Base-by-base conservation (phyloP, 2,797 vertebrate species). In the Masticophis lateralis region DNA sequence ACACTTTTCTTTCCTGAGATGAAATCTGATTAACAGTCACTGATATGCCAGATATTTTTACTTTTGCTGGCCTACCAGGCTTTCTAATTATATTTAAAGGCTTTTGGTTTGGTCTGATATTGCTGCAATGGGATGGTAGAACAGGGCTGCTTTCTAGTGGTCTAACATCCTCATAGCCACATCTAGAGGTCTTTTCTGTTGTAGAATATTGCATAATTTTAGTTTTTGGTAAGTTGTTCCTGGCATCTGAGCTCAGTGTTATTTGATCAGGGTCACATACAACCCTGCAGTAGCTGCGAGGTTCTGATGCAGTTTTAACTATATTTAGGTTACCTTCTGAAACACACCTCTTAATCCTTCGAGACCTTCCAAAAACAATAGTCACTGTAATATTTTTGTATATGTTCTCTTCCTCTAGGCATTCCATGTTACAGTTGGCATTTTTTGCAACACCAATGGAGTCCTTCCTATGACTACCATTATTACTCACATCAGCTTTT, bases 31-130 rank as follows among this genome's bases (percentile, higher is more conserved):
- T 98, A 95, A 99, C 97, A 56, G 99, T 99, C 93, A 99, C 98
- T 43, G 98, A 99, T 96, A 99, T 99, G 93, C 99, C 99, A 5
- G 99, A 99, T 94, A 99, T 98, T 97, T 98, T 99, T 53, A 99
- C 98, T 97, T 99, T 99, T 93, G 99, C 98, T 86, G 99, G 99
- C 96, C 99, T 98, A 90, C 99, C 99, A 94, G 99, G 99, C 96
- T 98, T 99, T 94, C 99, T 98, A 90, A 97, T 96, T n/a, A 98
- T 94, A 69, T 97, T 94, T 92, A 97, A 96, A 12, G 98, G 97
- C 94, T 98, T 98, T 92, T 96, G 98, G 91, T 98, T 98, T 51
- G 98, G 98, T 96, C 96, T 97, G 66, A 98, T 95, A 92, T 98
- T 98, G 95, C 97, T 98, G 95, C 97, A 98, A 56, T 98, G 97